These are phyloP conservation scores for Drosophila siamana DNA, from an alignment of 2,888 invertebrate genomes.

Conservation along the genomic window DNA sequence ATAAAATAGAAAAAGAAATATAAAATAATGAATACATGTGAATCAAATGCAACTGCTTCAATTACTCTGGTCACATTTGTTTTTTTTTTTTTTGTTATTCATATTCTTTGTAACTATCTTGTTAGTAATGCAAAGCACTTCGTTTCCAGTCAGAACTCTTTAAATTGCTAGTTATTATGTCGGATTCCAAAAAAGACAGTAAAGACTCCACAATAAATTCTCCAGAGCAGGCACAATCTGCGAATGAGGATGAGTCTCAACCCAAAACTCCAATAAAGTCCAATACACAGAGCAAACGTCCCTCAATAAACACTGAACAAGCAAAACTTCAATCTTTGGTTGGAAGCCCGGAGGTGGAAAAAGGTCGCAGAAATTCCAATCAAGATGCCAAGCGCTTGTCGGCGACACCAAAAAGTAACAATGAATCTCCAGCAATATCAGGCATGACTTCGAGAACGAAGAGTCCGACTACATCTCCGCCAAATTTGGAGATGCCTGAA, in stretches of 20 bases:
- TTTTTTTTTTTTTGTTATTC: not conserved
- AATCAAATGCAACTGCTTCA: not conserved
- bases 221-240: not conserved
- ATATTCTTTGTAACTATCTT: not conserved
- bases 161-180: slow-evolving; percentile 25
- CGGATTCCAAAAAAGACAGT: not conserved
- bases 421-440: not conserved
- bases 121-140: not conserved
- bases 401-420: not conserved
- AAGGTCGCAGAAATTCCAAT: not conserved
- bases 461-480: not conserved
- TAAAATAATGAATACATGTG: no score
- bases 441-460: not conserved
- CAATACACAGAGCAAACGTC: no score
- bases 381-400: not conserved
- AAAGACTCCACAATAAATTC: not conserved
- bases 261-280: not conserved
- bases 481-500: not conserved
- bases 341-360: not conserved
- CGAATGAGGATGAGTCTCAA: not conserved
- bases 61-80: not conserved
- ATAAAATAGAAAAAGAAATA: no score
- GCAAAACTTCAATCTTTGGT: not conserved
- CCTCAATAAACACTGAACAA: no score
- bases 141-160: slow-evolving; percentile 2